A percentile compares a stretch with the other conserved stretches of the same genome.
phyloP scores from a whole-genome alignment of 1,140 invertebrate genomes.

The Leguminivora glycinivorella region DNA sequence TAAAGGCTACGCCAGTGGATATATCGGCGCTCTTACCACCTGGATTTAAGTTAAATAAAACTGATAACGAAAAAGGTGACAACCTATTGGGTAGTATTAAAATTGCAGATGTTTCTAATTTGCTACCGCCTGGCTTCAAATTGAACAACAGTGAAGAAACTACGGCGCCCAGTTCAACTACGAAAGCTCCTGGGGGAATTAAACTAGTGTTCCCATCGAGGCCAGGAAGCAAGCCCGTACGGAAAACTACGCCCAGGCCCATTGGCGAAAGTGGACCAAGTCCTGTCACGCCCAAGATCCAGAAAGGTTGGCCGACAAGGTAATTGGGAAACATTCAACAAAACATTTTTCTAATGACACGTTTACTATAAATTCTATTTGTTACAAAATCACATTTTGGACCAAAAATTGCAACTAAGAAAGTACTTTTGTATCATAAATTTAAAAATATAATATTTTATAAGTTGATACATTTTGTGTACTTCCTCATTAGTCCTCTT shows the following conservation, averaged over 20 bases:
- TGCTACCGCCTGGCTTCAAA: constrained; percentile 83
- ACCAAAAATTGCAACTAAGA: too few relatives aligned
- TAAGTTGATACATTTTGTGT: background rate
- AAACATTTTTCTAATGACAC: too few relatives aligned
- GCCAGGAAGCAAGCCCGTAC: constrained; percentile 83
- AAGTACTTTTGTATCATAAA: too few relatives aligned
- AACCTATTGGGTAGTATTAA: constrained; percentile 71
- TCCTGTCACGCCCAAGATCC: constrained; percentile 83
- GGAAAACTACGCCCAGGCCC: constrained; percentile 81
- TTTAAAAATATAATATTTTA: too few relatives aligned
- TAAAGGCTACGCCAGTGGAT: constrained; percentile 78
- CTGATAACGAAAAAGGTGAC: constrained; percentile 48
- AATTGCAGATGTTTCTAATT: constrained; percentile 78
- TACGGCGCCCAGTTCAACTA: constrained; percentile 54
- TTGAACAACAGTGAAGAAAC: constrained; percentile 54
- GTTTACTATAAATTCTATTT: too few relatives aligned
- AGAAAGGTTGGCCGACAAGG: constrained; percentile 90
- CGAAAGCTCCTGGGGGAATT: constrained; percentile 75
- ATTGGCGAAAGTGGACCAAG: constrained; percentile 54
- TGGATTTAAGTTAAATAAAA: constrained; percentile 76
- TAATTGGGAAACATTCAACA: constrained; percentile 63
- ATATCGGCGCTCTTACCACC: constrained; percentile 82
- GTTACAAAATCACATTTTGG: too few relatives aligned
- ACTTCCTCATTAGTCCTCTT: background rate
- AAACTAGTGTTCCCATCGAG: constrained; percentile 90